A percentile compares a stretch with the other conserved stretches of the same genome.
Conservation (phyloP, 2,113 vertebrate species). For the Grammomys dolichurus region DNA sequence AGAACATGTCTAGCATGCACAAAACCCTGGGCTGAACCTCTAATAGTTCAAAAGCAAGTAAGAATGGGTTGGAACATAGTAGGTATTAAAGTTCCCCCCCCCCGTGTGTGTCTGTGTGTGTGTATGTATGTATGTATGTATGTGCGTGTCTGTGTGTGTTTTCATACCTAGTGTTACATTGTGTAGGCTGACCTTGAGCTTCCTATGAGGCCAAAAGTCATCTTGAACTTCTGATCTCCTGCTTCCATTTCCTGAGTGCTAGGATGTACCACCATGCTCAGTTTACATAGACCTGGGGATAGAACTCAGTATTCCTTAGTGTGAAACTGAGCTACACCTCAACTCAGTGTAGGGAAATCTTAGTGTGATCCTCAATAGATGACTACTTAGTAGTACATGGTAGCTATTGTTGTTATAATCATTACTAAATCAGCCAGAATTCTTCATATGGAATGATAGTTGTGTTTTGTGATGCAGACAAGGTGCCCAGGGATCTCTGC, state of each 20-base stretch:
- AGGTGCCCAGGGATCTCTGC: neutral
- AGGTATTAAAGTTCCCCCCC: neutral
- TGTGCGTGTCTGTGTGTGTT: neutral
- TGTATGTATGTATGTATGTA: no score
- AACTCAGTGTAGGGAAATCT: neutral
- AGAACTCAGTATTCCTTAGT: neutral
- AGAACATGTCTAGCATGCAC: neutral
- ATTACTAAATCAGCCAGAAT: neutral
- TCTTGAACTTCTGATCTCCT: neutral
- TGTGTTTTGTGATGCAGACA: neutral
- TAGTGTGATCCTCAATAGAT: neutral
- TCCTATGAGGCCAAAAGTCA: neutral
- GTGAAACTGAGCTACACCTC: neutral
- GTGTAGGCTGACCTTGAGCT: neutral
- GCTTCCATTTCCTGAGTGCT: neutral
- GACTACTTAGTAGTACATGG: neutral
- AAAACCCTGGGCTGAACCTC: neutral
- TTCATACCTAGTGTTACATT: neutral
- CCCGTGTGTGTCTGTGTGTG: no score
- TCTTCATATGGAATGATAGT: neutral
- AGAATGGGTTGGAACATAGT: neutral
- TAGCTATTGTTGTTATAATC: neutral
- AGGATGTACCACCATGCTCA: neutral
- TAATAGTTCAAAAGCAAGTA: neutral
- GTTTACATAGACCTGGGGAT: neutral